phyloP scores from a whole-genome alignment of 2,888 invertebrate species.

The Altica lythri region DNA sequence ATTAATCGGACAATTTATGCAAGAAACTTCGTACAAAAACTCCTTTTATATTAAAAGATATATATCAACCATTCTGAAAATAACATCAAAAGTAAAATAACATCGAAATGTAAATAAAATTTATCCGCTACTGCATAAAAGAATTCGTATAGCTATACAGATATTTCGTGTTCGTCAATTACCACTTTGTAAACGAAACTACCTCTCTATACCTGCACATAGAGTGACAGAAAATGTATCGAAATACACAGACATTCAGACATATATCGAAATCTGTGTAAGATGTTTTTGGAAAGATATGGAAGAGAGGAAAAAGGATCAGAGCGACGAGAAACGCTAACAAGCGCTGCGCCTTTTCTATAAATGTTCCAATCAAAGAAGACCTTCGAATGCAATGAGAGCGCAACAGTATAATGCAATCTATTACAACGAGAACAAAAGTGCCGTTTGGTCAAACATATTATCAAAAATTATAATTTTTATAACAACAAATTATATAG shows the following conservation, averaged over 20 bases:
- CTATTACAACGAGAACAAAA: conserved; percentile 45
- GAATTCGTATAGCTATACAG: neutral
- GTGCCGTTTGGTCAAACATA: conserved; percentile 25
- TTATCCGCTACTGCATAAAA: neutral
- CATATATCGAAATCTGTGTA: conserved; percentile 4
- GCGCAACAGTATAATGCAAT: conserved; percentile 48
- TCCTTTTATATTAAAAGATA: too few relatives aligned
- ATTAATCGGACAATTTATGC: too few relatives aligned
- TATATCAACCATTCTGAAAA: too few relatives aligned
- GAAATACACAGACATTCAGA: conserved; percentile 4
- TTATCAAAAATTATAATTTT: too few relatives aligned
- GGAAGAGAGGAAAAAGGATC: conserved; percentile 14
- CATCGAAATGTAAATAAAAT: neutral
- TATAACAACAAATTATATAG: too few relatives aligned
- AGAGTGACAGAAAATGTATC: conserved; percentile 9
- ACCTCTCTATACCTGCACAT: conserved; percentile 9
- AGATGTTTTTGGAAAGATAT: conserved; percentile 10
- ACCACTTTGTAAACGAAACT: neutral
- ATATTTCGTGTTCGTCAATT: conserved; percentile 5
- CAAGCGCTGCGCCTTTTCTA: conserved; percentile 34
- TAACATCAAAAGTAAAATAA: too few relatives aligned
- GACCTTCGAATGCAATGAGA: conserved; percentile 45
- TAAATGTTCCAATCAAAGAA: conserved; percentile 39
- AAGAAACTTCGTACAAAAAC: too few relatives aligned
- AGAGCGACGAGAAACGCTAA: conserved; percentile 26